Percentiles rank a stretch among this genome's conserved stretches.
These are phyloP conservation scores for Dione vanillae DNA, from an alignment of 2,888 invertebrate genomes.

Conservation along the genomic window DNA sequence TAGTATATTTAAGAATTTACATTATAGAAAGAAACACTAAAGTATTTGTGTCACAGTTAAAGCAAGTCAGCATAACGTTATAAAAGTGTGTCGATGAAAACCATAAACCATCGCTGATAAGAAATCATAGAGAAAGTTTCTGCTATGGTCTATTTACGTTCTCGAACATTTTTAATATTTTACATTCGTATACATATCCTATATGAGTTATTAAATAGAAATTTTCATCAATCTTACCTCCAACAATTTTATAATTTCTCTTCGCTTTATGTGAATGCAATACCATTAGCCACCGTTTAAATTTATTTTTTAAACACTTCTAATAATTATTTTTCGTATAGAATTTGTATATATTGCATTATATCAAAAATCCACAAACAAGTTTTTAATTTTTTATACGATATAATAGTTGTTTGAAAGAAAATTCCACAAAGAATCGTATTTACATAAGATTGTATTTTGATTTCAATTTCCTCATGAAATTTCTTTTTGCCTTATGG, in stretches of 20 bases:
- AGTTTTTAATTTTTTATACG: too few species aligned
- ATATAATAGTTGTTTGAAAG: too few species aligned
- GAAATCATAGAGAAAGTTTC: constrained; percentile 29
- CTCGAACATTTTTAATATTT: constrained; percentile 17
- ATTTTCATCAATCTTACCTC: neutral
- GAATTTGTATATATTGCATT: too few species aligned
- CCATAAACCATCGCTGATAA: constrained; percentile 30
- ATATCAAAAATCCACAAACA: too few species aligned
- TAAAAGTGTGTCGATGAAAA: constrained; percentile 5
- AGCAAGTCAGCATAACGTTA: neutral
- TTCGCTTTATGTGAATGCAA: neutral
- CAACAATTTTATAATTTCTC: neutral
- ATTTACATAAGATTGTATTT: too few species aligned
- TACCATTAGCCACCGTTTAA: neutral
- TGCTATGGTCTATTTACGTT: constrained; percentile 32
- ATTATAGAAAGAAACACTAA: neutral
- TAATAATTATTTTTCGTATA: too few species aligned
- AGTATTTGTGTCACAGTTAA: neutral
- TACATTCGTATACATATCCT: constrained; percentile 1
- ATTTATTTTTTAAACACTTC: neutral
- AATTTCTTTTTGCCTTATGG: neutral
- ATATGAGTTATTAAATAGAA: neutral
- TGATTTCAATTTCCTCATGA: too few species aligned
- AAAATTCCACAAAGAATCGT: too few species aligned
- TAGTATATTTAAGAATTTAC: neutral